Percentiles rank a stretch among this genome's conserved stretches.
phyloP scores from a whole-genome alignment of 2,888 invertebrate genomes.

The Caenorhabditis sp. region DNA sequence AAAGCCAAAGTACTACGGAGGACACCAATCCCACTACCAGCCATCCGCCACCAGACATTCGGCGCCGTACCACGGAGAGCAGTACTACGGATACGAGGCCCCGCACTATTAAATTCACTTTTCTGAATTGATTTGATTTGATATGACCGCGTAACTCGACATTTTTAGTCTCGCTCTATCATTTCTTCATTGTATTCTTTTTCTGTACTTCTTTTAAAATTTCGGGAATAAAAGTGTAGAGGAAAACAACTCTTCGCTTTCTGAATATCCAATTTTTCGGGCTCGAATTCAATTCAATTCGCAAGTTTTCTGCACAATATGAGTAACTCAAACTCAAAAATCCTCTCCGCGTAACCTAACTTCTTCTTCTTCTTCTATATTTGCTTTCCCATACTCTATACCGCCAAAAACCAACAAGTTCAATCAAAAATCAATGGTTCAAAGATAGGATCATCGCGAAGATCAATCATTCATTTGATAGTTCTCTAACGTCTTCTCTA shows the following conservation, averaged over 20 bases:
- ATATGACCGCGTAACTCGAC: conserved; percentile 50
- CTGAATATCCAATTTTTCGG: neutral
- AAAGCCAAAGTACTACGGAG: conserved; percentile 58
- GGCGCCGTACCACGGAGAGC: conserved; percentile 48
- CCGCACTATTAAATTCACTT: conserved; percentile 39
- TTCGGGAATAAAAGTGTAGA: conserved; percentile 44
- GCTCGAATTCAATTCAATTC: neutral
- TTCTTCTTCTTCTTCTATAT: conserved; percentile 12
- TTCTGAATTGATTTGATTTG: conserved; percentile 4
- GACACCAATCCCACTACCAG: conserved; percentile 40
- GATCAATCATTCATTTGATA: conserved; percentile 49
- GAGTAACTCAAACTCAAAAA: conserved; percentile 2
- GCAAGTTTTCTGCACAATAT: neutral
- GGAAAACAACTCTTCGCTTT: neutral
- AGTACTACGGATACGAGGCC: conserved; percentile 59
- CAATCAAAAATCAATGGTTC: conserved; percentile 57
- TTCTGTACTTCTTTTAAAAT: conserved; percentile 21
- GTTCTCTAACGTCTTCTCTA: conserved; percentile 23
- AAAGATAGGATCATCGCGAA: conserved; percentile 45
- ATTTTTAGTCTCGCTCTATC: conserved; percentile 36
- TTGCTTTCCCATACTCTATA: conserved; percentile 28
- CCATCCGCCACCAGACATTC: conserved; percentile 43
- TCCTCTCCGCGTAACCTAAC: no score
- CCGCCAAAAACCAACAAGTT: conserved; percentile 21
- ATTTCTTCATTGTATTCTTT: neutral